Conservation (phyloP, 2,888 invertebrate species). For the Melinaea marsaeus region DNA sequence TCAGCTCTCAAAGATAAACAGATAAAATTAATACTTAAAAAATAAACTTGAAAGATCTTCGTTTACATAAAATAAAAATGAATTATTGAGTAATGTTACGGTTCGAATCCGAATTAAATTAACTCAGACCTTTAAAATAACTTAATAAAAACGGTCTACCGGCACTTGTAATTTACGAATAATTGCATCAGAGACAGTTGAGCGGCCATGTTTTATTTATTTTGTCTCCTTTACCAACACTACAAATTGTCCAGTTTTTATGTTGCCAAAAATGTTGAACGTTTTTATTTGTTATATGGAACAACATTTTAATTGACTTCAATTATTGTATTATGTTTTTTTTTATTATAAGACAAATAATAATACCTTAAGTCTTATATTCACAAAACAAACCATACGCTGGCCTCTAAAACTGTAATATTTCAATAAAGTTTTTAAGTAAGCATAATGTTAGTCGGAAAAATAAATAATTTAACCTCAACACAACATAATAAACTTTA, state of each 20-base stretch:
- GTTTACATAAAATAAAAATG: slow-evolving; percentile 18
- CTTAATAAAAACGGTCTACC: slow-evolving; percentile 24
- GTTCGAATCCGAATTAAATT: slow-evolving; percentile 19
- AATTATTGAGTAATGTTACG: slow-evolving; percentile 24
- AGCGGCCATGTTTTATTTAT: slow-evolving; percentile 10
- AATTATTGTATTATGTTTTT: neutral
- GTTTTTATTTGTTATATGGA: neutral
- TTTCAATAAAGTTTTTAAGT: slow-evolving; percentile 5
- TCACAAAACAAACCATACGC: neutral
- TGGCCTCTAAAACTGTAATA: neutral
- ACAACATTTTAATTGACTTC: neutral
- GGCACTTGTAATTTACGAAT: slow-evolving; percentile 25
- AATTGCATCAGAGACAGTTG: slow-evolving; percentile 23
- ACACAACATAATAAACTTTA: slow-evolving; percentile 6
- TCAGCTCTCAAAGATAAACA: no score
- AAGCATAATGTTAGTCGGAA: slow-evolving; percentile 1
- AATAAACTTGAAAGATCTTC: neutral
- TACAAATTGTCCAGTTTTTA: slow-evolving; percentile 8
- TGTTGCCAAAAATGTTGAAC: neutral
- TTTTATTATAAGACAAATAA: neutral
- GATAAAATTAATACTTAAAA: no score
- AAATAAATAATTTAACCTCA: slow-evolving; percentile 7
- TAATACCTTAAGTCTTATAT: neutral
- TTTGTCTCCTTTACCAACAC: slow-evolving; percentile 5
- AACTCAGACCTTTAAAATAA: slow-evolving; percentile 26